phyloP scores from a whole-genome alignment of 53 echinoderm and acorn worm genomes.

The Hippasteria phrygiana region DNA sequence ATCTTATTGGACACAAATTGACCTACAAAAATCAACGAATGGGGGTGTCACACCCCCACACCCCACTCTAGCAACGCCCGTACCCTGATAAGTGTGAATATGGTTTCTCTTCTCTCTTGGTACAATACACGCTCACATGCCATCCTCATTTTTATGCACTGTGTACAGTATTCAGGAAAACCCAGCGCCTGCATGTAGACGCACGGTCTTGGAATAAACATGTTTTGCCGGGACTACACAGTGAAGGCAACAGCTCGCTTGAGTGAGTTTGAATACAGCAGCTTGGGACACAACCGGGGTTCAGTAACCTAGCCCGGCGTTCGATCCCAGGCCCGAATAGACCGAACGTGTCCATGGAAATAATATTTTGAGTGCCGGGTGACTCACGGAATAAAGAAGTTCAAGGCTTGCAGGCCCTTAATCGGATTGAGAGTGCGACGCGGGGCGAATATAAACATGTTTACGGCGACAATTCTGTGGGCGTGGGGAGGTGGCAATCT shows the following conservation, averaged over 20 bases:
- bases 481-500: conserved; percentile 1
- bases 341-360: conserved; percentile 32
- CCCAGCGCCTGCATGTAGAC: not conserved
- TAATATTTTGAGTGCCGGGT: conserved; percentile 24
- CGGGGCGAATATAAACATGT: conserved; percentile 46
- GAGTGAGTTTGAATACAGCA: conserved; percentile 27
- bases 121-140: not conserved
- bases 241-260: conserved; percentile 26
- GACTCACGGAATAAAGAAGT: conserved; percentile 53
- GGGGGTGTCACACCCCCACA: not conserved
- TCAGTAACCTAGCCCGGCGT: conserved; percentile 43
- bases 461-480: conserved; percentile 26
- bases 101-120: not conserved
- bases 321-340: conserved; percentile 4
- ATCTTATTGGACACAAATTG: no score
- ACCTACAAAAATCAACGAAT: not conserved
- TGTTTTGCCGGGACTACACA: conserved; percentile 5
- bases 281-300: not conserved
- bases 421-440: conserved; percentile 34
- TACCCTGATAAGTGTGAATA: no score
- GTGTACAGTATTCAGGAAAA: not conserved
- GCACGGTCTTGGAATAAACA: conserved; percentile 33
- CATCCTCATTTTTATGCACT: conserved; percentile 5
- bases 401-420: conserved; percentile 46
- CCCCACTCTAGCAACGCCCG: not conserved